A percentile compares a stretch with the other conserved stretches of the same genome.
Conservation (phyloP, 2,113 vertebrate species). For the Xiphophorus maculatus region DNA sequence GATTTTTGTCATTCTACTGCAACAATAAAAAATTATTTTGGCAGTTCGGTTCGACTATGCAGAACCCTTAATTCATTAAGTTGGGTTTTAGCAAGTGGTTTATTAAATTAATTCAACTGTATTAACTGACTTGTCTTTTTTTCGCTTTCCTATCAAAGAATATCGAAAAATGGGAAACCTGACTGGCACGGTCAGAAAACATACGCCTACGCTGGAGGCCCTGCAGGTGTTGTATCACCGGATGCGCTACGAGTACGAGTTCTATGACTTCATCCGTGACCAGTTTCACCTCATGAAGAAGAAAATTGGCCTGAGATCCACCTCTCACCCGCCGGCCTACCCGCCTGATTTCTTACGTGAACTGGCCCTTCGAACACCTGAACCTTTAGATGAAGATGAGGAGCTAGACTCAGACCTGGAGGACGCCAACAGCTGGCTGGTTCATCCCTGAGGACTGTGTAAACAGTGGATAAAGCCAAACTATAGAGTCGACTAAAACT, state of each 20-base stretch:
- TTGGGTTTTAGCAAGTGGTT: too few species aligned
- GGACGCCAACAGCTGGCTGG: slow-evolving; percentile 82
- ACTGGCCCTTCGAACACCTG: slow-evolving; percentile 87
- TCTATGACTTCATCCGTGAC: slow-evolving; percentile 95
- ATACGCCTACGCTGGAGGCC: slow-evolving; percentile 91
- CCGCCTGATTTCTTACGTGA: slow-evolving; percentile 82
- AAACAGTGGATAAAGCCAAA: slow-evolving; percentile 15
- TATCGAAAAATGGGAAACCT: slow-evolving; percentile 96
- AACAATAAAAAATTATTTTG: too few species aligned
- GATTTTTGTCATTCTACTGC: too few species aligned
- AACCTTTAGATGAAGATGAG: slow-evolving; percentile 90
- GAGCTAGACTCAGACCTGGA: slow-evolving; percentile 86
- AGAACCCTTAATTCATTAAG: too few species aligned
- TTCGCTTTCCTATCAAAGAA: slow-evolving; percentile 72
- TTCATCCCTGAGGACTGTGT: slow-evolving; percentile 68
- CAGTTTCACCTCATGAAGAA: slow-evolving; percentile 95
- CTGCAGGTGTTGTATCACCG: slow-evolving; percentile 94
- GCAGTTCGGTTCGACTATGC: too few species aligned
- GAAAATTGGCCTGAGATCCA: slow-evolving; percentile 94
- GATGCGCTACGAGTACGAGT: slow-evolving; percentile 96
- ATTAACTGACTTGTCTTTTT: not conserved
- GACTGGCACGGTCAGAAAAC: slow-evolving; percentile 96
- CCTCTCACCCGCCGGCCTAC: slow-evolving; percentile 67
- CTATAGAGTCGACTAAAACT: slow-evolving; percentile 21
- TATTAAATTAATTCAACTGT: too few species aligned